phyloP scores from a whole-genome alignment of 2,888 invertebrate genomes.

The Charanyca ferruginea region DNA sequence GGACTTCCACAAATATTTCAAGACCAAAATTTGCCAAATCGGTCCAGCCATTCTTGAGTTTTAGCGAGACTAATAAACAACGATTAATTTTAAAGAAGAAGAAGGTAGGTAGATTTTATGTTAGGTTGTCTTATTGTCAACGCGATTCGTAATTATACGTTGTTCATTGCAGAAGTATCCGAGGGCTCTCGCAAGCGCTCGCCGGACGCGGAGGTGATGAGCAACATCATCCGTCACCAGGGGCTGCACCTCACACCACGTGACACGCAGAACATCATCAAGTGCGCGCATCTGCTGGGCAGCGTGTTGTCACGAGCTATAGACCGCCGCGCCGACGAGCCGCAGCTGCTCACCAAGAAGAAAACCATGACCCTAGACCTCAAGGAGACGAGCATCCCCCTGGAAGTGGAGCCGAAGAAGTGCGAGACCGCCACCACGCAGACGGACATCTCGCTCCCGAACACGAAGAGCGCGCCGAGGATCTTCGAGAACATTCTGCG shows the following conservation, averaged over 20 bases:
- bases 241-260: constrained; percentile 82
- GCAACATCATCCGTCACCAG: constrained; percentile 80
- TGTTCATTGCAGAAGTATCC: constrained; percentile 74
- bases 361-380: constrained; percentile 81
- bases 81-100: too few species aligned
- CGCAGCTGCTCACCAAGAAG: constrained; percentile 71
- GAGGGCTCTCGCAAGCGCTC: constrained; percentile 79
- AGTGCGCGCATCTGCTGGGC: constrained; percentile 85
- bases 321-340: constrained; percentile 73
- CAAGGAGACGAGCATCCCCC: constrained; percentile 80
- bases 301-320: constrained; percentile 83
- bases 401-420: constrained; percentile 55
- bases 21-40: too few species aligned
- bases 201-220: constrained; percentile 77
- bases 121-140: too few species aligned
- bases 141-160: too few species aligned
- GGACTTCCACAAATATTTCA: too few species aligned
- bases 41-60: too few species aligned
- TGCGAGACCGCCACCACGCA: constrained; percentile 84
- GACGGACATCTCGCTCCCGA: constrained; percentile 87
- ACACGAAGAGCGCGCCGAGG: constrained; percentile 87
- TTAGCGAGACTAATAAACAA: too few species aligned
- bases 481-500: constrained; percentile 87
- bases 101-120: too few species aligned
- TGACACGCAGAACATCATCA: constrained; percentile 85